Conservation (phyloP, 2,888 invertebrate genomes). For the Hypsopygia costalis region DNA sequence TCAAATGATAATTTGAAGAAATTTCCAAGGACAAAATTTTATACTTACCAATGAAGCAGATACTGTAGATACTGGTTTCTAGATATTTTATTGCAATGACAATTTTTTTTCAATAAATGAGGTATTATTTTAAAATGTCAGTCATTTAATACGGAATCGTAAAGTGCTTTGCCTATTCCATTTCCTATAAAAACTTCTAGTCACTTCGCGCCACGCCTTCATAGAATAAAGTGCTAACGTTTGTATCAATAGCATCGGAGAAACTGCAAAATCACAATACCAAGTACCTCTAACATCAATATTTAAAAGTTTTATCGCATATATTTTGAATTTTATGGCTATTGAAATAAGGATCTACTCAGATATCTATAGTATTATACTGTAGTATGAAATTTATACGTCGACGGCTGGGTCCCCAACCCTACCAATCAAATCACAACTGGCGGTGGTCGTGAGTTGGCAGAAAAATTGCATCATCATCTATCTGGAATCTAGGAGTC, state of each 20-base stretch:
- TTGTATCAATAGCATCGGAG: conserved; percentile 34
- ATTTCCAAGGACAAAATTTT: no score
- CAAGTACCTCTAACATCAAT: conserved; percentile 17
- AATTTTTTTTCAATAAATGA: no score
- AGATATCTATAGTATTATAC: no score
- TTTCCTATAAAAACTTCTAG: conserved; percentile 26
- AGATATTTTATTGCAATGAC: no score
- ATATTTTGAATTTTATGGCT: conserved; percentile 2
- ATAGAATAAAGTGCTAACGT: conserved; percentile 35
- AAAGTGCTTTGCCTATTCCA: conserved; percentile 5
- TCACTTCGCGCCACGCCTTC: conserved; percentile 34
- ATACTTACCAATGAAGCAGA: no score
- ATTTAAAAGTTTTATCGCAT: conserved; percentile 1
- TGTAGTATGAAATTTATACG: not conserved
- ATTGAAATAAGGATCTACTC: conserved; percentile 6
- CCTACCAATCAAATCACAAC: conserved; percentile 34
- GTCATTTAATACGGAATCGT: not conserved
- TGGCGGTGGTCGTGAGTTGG: conserved; percentile 27
- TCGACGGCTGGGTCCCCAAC: conserved; percentile 14
- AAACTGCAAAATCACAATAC: conserved; percentile 36
- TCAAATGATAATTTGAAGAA: no score
- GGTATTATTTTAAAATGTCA: no score
- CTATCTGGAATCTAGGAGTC: conserved; percentile 18
- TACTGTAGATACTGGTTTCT: no score
- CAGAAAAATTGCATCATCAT: conserved; percentile 27